Base-by-base conservation (phyloP, 2,797 vertebrate species). In the Ciconia nigra region DNA sequence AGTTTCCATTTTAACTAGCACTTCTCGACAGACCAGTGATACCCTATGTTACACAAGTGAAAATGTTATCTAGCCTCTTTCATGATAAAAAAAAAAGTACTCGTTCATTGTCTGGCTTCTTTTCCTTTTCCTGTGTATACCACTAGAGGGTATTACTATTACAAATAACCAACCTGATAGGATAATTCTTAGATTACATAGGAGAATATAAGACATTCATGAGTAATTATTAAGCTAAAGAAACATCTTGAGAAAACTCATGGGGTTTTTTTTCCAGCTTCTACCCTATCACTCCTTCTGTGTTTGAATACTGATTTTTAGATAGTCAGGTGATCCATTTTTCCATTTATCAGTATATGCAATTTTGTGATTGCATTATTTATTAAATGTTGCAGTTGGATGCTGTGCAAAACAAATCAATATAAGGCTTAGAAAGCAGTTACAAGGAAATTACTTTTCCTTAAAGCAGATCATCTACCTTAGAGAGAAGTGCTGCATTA, bases 111-210 rank as follows among this genome's bases (percentile, higher is more conserved):
- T 84, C 51, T 58, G 46, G 24, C 49, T 94, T 55, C 39, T 87
- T 91, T 92, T 89, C 61, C 37, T 87, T 89, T 92, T 89, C 84
- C 80, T 71, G 0, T 11, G 20, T 73, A 52, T 77, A 80, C 95
- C 95, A 93, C 93, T 96, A 96, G 95, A 96, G 94, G 94, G 95
- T 93, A 94, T 90, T 84, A 54, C 87, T 86, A 28, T 73, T 66
- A 79, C 29, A 90, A 93, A 80, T 54, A 87, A 72, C n/a, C 35
- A 78, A 31, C 19, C 44, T 33, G 57, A 57, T 42, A 63, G 89
- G 67, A 44, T 76, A 47, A 66, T 95, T 79, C 69, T 87, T 93
- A 70, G 70, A 84, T 87, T 70, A 52, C 62, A 39, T 0, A 42
- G 67, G 33, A 59, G 51, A 81, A 67, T 9, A 28, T 18, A 88